Percentiles rank a stretch among this genome's conserved stretches.
These are phyloP conservation scores for Bradypodion ventrale DNA, from an alignment of 2,797 vertebrate species.

Conservation along the genomic window DNA sequence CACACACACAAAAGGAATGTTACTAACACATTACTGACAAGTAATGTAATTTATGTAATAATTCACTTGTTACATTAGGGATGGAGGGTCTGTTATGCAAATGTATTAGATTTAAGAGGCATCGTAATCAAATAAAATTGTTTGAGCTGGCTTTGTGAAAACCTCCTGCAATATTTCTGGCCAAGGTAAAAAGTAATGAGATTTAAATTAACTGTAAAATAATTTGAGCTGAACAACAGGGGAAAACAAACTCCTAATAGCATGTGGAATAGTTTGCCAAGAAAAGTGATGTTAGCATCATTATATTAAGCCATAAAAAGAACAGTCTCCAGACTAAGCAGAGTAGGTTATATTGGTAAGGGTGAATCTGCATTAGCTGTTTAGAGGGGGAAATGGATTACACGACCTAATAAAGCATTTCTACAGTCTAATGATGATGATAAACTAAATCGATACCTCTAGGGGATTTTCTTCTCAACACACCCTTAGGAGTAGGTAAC, in stretches of 20 bases:
- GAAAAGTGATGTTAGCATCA: slow-evolving; percentile 36
- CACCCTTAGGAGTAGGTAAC: slow-evolving; percentile 46
- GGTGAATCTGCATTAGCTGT: slow-evolving; percentile 2
- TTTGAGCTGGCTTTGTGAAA: slow-evolving; percentile 24
- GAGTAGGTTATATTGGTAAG: slow-evolving; percentile 24
- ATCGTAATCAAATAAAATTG: slow-evolving; percentile 25
- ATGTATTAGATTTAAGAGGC: slow-evolving; percentile 5
- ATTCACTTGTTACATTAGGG: not conserved
- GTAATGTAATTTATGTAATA: too few relatives aligned
- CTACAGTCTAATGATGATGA: slow-evolving; percentile 38
- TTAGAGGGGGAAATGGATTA: slow-evolving; percentile 9
- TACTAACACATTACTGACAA: too few relatives aligned
- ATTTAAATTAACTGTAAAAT: slow-evolving; percentile 49
- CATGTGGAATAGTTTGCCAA: slow-evolving; percentile 26
- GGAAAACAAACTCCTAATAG: slow-evolving; percentile 38
- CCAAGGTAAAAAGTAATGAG: slow-evolving; percentile 22
- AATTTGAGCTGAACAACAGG: slow-evolving; percentile 45
- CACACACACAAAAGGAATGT: too few relatives aligned
- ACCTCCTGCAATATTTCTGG: slow-evolving; percentile 8
- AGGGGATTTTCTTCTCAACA: slow-evolving; percentile 41
- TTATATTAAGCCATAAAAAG: slow-evolving; percentile 37
- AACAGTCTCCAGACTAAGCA: slow-evolving; percentile 23
- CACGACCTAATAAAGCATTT: slow-evolving; percentile 24
- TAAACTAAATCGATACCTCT: slow-evolving; percentile 33
- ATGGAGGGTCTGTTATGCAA: not conserved